Evolutionary conservation across 2,113 vertebrate genomes (phyloP).

Genomic region (Dermatemys mawii): DNA sequence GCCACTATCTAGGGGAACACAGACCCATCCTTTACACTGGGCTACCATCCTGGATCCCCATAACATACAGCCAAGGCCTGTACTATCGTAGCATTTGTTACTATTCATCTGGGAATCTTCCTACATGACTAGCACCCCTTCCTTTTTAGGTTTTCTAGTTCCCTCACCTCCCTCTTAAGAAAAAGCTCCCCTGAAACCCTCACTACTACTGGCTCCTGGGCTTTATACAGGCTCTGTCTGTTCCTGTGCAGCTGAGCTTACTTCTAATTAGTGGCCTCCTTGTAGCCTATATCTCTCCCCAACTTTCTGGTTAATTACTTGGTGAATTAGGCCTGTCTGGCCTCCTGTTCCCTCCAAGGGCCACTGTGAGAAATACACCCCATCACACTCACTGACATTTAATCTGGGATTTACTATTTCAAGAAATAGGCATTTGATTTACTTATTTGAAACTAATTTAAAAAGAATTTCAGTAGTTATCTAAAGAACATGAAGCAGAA

Average conservation of each 20-base stretch:
- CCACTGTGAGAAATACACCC: neutral
- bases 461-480: neutral
- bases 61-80: neutral
- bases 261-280: neutral
- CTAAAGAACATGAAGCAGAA: neutral
- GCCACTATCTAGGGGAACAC: neutral
- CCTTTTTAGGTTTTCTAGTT: no score
- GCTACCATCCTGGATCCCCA: neutral
- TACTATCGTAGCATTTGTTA: neutral
- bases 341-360: no score
- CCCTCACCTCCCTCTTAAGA: no score
- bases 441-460: neutral
- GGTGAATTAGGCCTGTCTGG: neutral
- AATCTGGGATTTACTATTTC: neutral
- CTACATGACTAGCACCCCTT: no score
- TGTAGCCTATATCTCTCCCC: neutral
- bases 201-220: neutral
- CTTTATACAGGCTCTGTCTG: neutral
- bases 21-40: neutral
- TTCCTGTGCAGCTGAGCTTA: neutral
- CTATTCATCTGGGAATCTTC: neutral
- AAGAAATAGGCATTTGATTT: neutral
- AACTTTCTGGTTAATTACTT: neutral
- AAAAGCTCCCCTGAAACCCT: neutral
- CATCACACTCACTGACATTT: neutral